Conservation (phyloP, 1,140 invertebrate genomes). For the Brachionus rotundiformis region DNA sequence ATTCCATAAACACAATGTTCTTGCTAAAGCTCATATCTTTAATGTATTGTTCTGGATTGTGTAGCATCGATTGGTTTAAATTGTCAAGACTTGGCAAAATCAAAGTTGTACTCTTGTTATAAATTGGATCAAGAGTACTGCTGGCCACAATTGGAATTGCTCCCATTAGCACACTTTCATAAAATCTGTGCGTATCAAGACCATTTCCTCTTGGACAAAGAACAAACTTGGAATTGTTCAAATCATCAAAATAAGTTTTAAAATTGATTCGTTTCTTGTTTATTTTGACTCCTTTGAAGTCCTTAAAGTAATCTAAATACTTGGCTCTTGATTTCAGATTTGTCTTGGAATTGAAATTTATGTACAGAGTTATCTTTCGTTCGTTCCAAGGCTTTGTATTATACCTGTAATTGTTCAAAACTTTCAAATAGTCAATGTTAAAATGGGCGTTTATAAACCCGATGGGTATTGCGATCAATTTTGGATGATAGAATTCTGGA, state of each 20-base stretch:
- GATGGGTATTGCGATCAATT: background rate
- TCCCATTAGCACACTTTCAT: constrained; percentile 4
- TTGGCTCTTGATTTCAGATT: background rate
- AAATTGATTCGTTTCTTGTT: background rate
- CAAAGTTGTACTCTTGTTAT: background rate
- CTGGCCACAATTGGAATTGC: background rate
- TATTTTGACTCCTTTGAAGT: background rate
- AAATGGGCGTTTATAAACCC: background rate
- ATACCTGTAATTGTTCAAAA: background rate
- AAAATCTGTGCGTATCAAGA: background rate
- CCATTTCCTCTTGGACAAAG: constrained; percentile 11
- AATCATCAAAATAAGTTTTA: background rate
- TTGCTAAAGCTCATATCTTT: background rate
- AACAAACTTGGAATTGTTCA: constrained; percentile 26
- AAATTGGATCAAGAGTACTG: background rate
- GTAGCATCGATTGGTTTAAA: background rate
- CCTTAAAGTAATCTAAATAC: background rate
- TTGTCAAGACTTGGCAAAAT: background rate
- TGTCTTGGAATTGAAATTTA: background rate
- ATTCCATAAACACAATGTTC: background rate
- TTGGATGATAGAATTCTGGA: background rate
- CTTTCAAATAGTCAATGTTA: background rate
- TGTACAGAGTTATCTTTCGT: background rate
- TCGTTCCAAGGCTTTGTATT: background rate
- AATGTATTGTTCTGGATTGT: background rate